phyloP scores from a whole-genome alignment of 2,888 invertebrate genomes.

The Apamea epomidion region DNA sequence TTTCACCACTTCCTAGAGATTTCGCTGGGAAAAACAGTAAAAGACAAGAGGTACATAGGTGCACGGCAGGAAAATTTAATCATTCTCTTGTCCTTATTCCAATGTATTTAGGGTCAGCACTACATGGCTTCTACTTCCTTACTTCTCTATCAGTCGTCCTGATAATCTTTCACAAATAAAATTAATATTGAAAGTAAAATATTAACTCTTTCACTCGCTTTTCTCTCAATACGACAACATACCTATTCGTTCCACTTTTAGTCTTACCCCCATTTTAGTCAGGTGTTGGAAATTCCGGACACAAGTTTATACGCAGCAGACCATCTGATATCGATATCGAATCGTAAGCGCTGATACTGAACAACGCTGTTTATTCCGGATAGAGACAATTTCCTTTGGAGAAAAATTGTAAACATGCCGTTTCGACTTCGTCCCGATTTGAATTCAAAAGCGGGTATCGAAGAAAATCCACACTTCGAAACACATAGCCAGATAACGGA shows the following conservation, averaged over 20 bases:
- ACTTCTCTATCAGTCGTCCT: background rate
- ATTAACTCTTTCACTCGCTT: background rate
- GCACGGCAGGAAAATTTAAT: no score
- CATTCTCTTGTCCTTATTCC: background rate
- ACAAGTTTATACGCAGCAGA: slow-evolving; percentile 10
- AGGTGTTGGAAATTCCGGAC: slow-evolving; percentile 22
- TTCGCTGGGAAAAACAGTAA: no score
- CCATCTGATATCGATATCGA: slow-evolving; percentile 24
- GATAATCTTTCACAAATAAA: background rate
- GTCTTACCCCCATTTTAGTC: background rate
- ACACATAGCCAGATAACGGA: slow-evolving; percentile 21
- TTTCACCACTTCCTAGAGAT: no score
- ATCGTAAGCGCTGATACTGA: slow-evolving; percentile 39
- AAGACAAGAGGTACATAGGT: background rate
- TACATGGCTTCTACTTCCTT: background rate
- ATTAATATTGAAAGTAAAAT: background rate
- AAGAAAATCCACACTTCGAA: slow-evolving; percentile 34
- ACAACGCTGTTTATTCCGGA: slow-evolving; percentile 51
- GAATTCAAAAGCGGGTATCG: slow-evolving; percentile 50
- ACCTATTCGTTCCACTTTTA: slow-evolving; percentile 2
- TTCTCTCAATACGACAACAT: background rate
- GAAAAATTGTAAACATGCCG: slow-evolving; percentile 63
- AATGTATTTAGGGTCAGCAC: background rate
- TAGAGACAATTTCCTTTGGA: slow-evolving; percentile 53
- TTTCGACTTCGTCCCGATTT: slow-evolving; percentile 57